phyloP scores from a whole-genome alignment of 2,888 invertebrate species.

The Cacoxenus indagator region DNA sequence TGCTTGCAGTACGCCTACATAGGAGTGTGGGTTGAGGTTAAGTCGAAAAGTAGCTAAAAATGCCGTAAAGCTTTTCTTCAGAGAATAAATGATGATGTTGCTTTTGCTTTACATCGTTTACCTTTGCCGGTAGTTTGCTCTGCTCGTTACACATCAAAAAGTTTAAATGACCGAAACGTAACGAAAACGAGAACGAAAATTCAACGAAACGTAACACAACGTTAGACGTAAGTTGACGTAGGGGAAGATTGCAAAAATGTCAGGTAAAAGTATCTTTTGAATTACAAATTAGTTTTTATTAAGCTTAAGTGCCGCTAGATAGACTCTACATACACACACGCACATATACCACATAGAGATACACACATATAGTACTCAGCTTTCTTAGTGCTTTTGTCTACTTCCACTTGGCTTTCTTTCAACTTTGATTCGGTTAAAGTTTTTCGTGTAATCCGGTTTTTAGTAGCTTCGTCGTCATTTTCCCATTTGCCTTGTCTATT shows the following conservation, averaged over 20 bases:
- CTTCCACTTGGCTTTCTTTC: not conserved
- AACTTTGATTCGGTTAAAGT: not conserved
- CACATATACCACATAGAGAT: not conserved
- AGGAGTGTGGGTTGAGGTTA: not conserved
- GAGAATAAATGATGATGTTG: slow-evolving; percentile 2
- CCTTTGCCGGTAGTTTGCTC: not conserved
- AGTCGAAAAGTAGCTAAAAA: not conserved
- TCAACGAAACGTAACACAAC: too few relatives aligned
- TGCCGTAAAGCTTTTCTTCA: not conserved
- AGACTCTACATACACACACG: not conserved
- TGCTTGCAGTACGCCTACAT: too few relatives aligned
- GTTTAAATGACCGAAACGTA: slow-evolving; percentile 17
- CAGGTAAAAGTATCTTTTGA: slow-evolving; percentile 15
- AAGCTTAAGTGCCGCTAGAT: slow-evolving; percentile 3
- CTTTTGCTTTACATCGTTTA: slow-evolving; percentile 17
- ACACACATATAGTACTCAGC: not conserved
- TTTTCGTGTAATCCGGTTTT: not conserved
- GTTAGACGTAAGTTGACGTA: too few relatives aligned
- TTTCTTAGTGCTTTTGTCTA: not conserved
- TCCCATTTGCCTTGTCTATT: not conserved
- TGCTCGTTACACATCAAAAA: slow-evolving; percentile 4
- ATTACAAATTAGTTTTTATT: slow-evolving; percentile 22
- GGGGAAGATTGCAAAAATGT: not conserved
- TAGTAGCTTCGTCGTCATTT: not conserved
- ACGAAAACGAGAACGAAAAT: too few relatives aligned